A percentile compares a stretch with the other conserved stretches of the same genome.
Conservation (phyloP, 2,888 invertebrate genomes). For the Folsomia candida region DNA sequence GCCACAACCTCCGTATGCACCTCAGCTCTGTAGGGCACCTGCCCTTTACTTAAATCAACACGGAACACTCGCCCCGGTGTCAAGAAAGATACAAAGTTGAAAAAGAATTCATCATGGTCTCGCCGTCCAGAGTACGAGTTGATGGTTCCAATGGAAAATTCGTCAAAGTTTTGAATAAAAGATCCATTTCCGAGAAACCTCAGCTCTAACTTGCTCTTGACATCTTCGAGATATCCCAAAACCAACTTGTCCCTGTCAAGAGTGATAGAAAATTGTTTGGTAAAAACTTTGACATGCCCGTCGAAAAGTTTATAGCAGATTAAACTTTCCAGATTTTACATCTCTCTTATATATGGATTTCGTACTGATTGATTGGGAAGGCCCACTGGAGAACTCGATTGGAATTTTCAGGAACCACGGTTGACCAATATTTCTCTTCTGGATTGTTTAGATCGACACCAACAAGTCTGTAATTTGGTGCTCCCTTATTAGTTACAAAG, state of each 20-base stretch:
- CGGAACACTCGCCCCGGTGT: constrained; percentile 83
- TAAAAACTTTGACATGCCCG: not conserved
- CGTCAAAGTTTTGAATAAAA: constrained; percentile 68
- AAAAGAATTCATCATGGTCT: constrained; percentile 84
- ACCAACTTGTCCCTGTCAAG: constrained; percentile 68
- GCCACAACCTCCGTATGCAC: constrained; percentile 63
- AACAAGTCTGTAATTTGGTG: constrained; percentile 86
- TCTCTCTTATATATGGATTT: not conserved
- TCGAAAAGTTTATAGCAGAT: not conserved
- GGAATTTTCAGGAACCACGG: constrained; percentile 76
- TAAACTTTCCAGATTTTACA: too few species aligned
- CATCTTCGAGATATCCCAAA: constrained; percentile 86
- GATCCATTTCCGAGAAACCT: constrained; percentile 71
- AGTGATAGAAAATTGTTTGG: not conserved
- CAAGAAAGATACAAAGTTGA: constrained; percentile 88
- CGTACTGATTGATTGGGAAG: constrained; percentile 66
- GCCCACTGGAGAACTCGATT: constrained; percentile 88
- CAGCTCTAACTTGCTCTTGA: constrained; percentile 85
- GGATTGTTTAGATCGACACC: constrained; percentile 74
- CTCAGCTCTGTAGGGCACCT: constrained; percentile 21
- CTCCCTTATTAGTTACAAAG: constrained; percentile 87
- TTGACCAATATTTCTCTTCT: constrained; percentile 73
- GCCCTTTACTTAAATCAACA: constrained; percentile 67
- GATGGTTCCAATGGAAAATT: constrained; percentile 83
- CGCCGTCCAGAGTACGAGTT: constrained; percentile 79